Percentiles rank a stretch among this genome's conserved stretches.
Evolutionary conservation across 2,113 vertebrate genomes (phyloP).

Genomic region (Ailurus styani): DNA sequence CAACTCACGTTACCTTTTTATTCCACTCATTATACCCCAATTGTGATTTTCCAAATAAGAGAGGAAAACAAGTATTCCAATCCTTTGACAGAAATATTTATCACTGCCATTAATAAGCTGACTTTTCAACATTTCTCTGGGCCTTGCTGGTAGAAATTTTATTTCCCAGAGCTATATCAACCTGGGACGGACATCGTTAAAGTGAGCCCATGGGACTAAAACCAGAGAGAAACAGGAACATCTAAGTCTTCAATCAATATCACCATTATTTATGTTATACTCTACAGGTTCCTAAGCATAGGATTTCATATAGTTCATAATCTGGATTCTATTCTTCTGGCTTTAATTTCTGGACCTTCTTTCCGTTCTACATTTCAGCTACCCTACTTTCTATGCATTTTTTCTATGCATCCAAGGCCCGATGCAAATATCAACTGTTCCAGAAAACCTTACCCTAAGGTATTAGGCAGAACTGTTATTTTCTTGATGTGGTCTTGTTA

Average conservation of each 20-base stretch:
- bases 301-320: background rate
- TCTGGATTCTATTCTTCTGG: background rate
- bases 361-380: background rate
- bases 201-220: constrained; percentile 10
- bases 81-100: constrained; percentile 15
- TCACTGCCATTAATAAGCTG: constrained; percentile 36
- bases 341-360: background rate
- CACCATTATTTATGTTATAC: background rate
- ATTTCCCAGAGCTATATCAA: background rate
- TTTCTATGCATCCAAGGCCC: no score
- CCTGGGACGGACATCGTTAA: background rate
- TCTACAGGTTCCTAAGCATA: background rate
- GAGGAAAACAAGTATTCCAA: background rate
- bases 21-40: background rate
- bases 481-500: background rate
- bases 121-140: background rate
- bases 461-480: background rate
- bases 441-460: background rate
- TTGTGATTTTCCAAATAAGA: background rate
- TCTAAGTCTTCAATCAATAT: background rate
- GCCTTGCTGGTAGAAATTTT: background rate
- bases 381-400: background rate
- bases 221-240: background rate
- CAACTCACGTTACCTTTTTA: background rate
- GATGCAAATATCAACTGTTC: background rate